Percentiles rank a stretch among this genome's conserved stretches.
Conservation (phyloP, 2,797 vertebrate species). For the Cossypha heuglini region DNA sequence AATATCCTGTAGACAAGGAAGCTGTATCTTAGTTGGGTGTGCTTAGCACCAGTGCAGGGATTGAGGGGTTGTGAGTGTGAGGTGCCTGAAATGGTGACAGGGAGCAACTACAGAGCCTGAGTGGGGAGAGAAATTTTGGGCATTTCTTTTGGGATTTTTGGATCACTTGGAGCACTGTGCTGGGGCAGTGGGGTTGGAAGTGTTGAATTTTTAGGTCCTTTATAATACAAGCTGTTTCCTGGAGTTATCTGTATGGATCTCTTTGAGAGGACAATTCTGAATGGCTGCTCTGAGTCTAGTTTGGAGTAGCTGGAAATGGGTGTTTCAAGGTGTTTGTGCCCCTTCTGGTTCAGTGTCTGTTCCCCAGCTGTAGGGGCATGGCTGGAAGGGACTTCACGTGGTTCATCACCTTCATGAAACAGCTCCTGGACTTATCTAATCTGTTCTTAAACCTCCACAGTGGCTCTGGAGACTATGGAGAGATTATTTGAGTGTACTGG, state of each 20-base stretch:
- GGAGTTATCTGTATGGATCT: rapidly evolving
- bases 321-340: neutral
- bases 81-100: neutral
- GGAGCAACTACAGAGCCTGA: neutral
- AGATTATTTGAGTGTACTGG: neutral
- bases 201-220: neutral
- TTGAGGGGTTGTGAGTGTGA: neutral
- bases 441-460: neutral
- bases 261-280: neutral
- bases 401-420: neutral
- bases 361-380: neutral
- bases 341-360: neutral
- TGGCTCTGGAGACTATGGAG: neutral
- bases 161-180: rapidly evolving
- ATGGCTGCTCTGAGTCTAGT: neutral
- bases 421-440: neutral
- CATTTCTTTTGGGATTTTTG: neutral
- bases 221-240: neutral
- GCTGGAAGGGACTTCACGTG: neutral
- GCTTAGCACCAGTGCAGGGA: neutral
- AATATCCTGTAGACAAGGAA: rapidly evolving
- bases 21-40: rapidly evolving
- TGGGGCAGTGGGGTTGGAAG: neutral
- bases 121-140: neutral
- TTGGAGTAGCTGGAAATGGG: neutral